Base-by-base conservation (phyloP, 2,113 vertebrate species). In the Apistogramma diplotaenia region DNA sequence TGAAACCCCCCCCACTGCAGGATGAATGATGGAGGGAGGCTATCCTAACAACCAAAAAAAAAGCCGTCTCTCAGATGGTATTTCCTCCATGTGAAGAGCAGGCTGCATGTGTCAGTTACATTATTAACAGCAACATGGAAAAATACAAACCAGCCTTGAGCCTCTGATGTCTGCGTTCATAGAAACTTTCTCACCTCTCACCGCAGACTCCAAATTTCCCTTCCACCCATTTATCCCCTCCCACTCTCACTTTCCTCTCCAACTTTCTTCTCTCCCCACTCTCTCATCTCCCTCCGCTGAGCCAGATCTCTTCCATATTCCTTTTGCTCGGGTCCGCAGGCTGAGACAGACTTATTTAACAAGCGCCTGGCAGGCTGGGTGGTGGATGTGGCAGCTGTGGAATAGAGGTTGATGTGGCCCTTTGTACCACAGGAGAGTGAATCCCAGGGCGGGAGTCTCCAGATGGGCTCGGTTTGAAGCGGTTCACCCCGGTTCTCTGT, bases 391-490 rank as follows among this genome's bases (percentile, higher is more conserved):
- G 92, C 93, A 94, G 91, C 87, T 94, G 92, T 84, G 89, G 84
- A 84, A 76, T 73, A 60, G 86, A 73, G 79, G 87, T 78, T 86
- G 85, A 86, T 91, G 82, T 87, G 62, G 80, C 77, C 87, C 76
- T 79, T 79, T 76, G 83, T 86, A 74, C 88, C 88, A 89, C 88
- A 86, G 85, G 90, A 91, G 91, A 91, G 79, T 87, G 86, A 91
- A 84, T 93, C 91, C 91, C 91, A 81, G 76, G 78, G 91, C 91
- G 85, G 83, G 82, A 85, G 74, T 46, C 89, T 93, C 92, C 93
- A 94, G 92, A 94, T 93, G 92, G 93, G 85, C 89, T 85, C 71
- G 16, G 92, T 91, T 93, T 92, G 91, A 93, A 91, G 88, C 91
- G 58, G 70, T 85, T 92, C 91, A 91, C 88, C 89, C 74, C 59